Evolutionary conservation across 1,140 invertebrate genomes (phyloP).

Genomic region (Ostrea denselamellosa): DNA sequence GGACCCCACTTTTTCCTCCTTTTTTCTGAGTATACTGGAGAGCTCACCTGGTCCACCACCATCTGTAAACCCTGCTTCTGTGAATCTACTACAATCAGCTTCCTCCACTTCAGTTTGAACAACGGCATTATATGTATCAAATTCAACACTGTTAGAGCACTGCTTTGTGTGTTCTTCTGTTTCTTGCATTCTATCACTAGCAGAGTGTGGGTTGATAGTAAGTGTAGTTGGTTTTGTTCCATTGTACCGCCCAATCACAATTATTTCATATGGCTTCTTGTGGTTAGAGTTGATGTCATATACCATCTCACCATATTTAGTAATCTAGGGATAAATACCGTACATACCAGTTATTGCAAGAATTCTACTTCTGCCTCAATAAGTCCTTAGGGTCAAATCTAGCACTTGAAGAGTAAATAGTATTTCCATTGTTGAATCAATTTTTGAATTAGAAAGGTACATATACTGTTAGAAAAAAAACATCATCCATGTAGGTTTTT

Average conservation of each 20-base stretch:
- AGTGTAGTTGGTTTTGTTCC: background rate
- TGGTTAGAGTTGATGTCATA: constrained; percentile 85
- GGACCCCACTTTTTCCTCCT: background rate
- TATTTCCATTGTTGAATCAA: too few species aligned
- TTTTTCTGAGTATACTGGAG: background rate
- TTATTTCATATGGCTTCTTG: constrained; percentile 93
- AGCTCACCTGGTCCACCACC: background rate
- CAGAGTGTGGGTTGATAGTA: background rate
- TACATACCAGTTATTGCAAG: background rate
- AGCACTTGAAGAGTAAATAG: too few species aligned
- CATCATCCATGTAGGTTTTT: too few species aligned
- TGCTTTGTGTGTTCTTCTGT: background rate
- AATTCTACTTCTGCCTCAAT: too few species aligned
- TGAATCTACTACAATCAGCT: background rate
- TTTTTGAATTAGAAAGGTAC: too few species aligned
- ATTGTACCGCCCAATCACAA: constrained; percentile 82
- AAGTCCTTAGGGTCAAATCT: too few species aligned
- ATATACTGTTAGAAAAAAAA: too few species aligned
- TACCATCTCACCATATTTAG: constrained; percentile 84
- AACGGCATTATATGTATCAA: too few species aligned
- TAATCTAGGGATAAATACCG: constrained; percentile 81
- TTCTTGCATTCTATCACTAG: background rate
- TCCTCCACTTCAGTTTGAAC: background rate
- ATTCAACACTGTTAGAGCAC: too few species aligned
- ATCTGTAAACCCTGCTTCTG: background rate